Conservation (phyloP, 2,113 vertebrate genomes). For the Eubucco bourcierii region DNA sequence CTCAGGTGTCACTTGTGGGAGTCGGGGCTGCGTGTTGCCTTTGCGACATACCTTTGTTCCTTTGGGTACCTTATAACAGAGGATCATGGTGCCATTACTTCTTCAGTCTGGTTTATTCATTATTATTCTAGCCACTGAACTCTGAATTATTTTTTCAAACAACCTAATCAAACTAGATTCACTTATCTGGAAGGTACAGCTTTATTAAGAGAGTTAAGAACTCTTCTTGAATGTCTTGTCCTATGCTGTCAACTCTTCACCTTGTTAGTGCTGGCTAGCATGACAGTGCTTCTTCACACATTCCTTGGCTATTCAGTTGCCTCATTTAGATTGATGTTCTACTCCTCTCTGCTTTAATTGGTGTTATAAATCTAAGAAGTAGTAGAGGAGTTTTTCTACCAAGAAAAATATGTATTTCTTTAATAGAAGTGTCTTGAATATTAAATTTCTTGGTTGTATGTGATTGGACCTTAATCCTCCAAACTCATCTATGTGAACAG, state of each 20-base stretch:
- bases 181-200: not conserved
- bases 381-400: not conserved
- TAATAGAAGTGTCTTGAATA: not conserved
- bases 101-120: not conserved
- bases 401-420: not conserved
- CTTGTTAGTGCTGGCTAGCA: not conserved
- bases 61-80: not conserved
- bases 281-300: not conserved
- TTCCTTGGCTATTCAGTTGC: not conserved
- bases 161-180: not conserved
- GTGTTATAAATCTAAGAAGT: not conserved
- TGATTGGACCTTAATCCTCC: not conserved
- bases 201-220: not conserved
- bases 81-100: not conserved
- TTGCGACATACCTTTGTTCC: not conserved
- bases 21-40: not conserved
- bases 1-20: not conserved
- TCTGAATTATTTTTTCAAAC: not conserved
- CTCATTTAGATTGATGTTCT: not conserved
- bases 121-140: not conserved
- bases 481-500: not conserved
- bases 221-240: not conserved
- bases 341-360: not conserved
- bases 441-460: not conserved
- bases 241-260: not conserved